phyloP scores from a whole-genome alignment of 2,113 vertebrate genomes.

The Burhinus bistriatus region DNA sequence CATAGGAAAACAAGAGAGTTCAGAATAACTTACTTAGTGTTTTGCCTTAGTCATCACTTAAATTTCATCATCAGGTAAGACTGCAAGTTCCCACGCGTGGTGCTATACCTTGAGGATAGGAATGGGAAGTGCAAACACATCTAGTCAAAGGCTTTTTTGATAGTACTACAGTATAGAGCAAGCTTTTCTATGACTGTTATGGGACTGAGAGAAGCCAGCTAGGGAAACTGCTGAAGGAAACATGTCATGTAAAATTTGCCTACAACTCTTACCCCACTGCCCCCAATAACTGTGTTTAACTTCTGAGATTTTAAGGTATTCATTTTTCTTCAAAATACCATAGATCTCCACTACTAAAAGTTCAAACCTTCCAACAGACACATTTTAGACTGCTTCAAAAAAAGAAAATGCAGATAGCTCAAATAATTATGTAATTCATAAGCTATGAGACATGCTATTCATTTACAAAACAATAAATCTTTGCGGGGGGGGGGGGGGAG shows the following conservation, averaged over 20 bases:
- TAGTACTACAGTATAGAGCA: background rate
- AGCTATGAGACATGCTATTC: constrained; percentile 2
- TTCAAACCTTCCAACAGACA: background rate
- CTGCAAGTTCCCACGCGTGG: background rate
- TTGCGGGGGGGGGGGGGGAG: background rate
- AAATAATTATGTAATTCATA: constrained; percentile 33
- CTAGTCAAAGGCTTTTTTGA: background rate
- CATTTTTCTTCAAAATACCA: background rate
- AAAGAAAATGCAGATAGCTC: constrained; percentile 39
- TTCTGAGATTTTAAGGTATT: background rate
- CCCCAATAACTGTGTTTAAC: background rate
- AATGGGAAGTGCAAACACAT: background rate
- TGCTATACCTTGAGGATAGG: background rate
- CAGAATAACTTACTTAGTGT: background rate
- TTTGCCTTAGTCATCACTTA: background rate
- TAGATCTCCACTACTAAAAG: background rate
- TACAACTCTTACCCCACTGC: background rate
- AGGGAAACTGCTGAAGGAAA: background rate
- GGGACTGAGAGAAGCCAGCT: background rate
- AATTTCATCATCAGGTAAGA: background rate
- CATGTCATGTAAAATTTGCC: background rate
- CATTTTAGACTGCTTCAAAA: background rate
- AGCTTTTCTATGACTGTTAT: background rate
- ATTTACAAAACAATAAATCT: constrained; percentile 38
- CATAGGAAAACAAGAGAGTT: background rate